phyloP scores from a whole-genome alignment of 2,113 vertebrate genomes.

The Antigone vipio region DNA sequence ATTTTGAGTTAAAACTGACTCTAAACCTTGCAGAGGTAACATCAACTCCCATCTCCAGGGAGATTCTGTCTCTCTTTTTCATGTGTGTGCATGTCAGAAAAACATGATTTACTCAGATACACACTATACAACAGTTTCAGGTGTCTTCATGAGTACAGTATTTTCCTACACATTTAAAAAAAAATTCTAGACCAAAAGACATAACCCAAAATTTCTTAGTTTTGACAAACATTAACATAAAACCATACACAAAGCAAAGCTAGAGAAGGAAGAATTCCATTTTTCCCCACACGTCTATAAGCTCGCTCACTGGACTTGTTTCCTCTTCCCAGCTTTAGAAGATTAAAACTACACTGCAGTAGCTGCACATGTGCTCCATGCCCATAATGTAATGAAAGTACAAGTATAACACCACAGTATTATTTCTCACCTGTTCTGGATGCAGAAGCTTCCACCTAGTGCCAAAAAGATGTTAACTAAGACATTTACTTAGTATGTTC shows the following conservation, averaged over 20 bases:
- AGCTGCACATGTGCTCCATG: neutral
- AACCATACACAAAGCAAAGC: neutral
- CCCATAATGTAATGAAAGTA: neutral
- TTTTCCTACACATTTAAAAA: neutral
- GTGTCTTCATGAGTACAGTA: neutral
- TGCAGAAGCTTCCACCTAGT: neutral
- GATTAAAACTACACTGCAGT: neutral
- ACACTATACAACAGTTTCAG: neutral
- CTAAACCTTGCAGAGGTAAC: neutral
- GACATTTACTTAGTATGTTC: neutral
- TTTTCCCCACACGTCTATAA: neutral
- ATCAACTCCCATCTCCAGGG: neutral
- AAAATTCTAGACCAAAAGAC: neutral
- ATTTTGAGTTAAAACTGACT: neutral
- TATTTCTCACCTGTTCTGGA: neutral
- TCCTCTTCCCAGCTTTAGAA: neutral
- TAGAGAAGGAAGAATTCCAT: neutral
- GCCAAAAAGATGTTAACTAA: neutral
- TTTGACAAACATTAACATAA: neutral
- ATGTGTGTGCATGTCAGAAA: neutral
- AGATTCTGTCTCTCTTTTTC: neutral
- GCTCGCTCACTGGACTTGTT: neutral
- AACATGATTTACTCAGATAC: neutral
- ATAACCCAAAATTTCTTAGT: neutral
- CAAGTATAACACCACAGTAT: neutral